Conservation (phyloP, 1,140 invertebrate species). For the Babylonia areolata region DNA sequence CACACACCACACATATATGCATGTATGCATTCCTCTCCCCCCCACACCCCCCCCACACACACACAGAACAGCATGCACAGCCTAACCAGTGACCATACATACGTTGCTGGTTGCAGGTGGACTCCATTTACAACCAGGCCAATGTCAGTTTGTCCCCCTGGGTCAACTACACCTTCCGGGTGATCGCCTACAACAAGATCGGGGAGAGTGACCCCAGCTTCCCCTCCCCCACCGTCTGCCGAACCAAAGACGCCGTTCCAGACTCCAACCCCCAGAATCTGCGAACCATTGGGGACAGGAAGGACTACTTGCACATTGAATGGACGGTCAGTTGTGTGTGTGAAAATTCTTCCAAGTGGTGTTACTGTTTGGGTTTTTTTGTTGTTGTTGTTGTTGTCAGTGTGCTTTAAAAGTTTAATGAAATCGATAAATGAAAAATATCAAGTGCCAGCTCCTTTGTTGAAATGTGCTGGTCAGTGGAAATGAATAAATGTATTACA, state of each 20-base stretch:
- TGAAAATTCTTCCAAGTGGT: background rate
- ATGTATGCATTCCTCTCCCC: too few species aligned
- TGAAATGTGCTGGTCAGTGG: too few species aligned
- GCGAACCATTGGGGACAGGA: conserved; percentile 89
- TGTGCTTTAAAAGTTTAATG: too few species aligned
- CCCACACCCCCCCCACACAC: too few species aligned
- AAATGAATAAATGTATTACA: too few species aligned
- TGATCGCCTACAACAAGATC: conserved; percentile 95
- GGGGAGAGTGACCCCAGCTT: conserved; percentile 78
- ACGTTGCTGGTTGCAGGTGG: conserved; percentile 44
- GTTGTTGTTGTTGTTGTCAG: background rate
- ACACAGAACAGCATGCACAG: too few species aligned
- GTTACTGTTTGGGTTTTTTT: background rate
- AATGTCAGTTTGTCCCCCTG: conserved; percentile 80
- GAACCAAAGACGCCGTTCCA: conserved; percentile 85
- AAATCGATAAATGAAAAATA: too few species aligned
- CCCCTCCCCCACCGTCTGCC: conserved; percentile 74
- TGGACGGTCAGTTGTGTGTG: conserved; percentile 86
- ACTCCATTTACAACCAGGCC: conserved; percentile 53
- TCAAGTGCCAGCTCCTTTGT: too few species aligned
- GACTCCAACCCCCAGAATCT: conserved; percentile 97
- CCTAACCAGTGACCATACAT: too few species aligned
- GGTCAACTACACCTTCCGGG: conserved; percentile 97
- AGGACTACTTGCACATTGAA: conserved; percentile 93
- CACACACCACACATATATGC: too few species aligned